phyloP scores from a whole-genome alignment of 2,797 vertebrate genomes.

The Catharus ustulatus region DNA sequence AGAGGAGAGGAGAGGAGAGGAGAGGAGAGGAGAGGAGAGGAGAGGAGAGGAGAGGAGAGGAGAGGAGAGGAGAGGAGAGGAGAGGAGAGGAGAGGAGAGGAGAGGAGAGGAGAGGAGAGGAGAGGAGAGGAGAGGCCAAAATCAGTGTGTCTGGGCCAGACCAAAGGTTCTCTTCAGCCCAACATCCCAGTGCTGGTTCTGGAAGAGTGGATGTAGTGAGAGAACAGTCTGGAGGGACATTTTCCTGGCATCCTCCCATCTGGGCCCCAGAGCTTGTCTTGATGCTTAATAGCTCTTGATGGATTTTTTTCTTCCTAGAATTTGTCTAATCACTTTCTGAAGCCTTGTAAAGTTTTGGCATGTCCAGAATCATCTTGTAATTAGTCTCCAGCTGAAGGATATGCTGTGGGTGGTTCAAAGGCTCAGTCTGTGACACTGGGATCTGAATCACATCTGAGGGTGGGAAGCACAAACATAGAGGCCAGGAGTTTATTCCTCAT shows the following conservation, averaged over 20 bases:
- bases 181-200: not conserved
- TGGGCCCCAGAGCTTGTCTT: not conserved
- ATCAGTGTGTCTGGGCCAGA: not conserved
- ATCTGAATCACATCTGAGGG: not conserved
- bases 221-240: not conserved
- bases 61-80: too few relatives aligned
- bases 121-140: not conserved
- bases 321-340: slow-evolving; percentile 12
- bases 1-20: too few relatives aligned
- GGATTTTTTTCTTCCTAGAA: not conserved
- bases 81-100: too few relatives aligned
- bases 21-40: too few relatives aligned
- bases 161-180: not conserved
- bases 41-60: too few relatives aligned
- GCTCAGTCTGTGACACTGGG: accelerated
- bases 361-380: not conserved
- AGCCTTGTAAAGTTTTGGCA: not conserved
- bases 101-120: accelerated
- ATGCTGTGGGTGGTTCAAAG: accelerated
- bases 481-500: not conserved
- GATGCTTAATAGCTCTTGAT: not conserved
- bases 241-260: not conserved
- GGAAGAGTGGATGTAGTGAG: not conserved
- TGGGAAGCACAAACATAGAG: not conserved
- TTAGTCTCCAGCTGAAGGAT: not conserved